Evolutionary conservation across 2,797 vertebrate genomes (phyloP), one percentile per base, ranked within the genome.

Genomic region (Sus cebifrons): DNA sequence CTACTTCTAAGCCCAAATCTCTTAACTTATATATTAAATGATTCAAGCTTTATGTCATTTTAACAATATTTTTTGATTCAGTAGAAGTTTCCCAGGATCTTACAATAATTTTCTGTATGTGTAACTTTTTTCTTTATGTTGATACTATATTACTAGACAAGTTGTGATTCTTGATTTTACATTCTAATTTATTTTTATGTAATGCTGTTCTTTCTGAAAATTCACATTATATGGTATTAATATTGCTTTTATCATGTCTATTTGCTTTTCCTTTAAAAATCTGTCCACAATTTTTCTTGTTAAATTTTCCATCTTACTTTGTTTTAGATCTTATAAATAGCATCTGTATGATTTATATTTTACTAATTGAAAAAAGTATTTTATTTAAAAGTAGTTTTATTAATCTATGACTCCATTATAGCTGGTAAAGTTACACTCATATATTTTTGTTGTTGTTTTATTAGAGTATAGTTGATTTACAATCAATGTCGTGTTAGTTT

Each of bases 351-450:
- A 65, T 40, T 71, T 89, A n/a, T 93, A 17, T 81, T 91, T 95
- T 85, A 79, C 44, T 77, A 81, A 82, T 62, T 89, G 23, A 91
- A 87, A 78, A 78, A 52, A 40, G 7, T 79, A 56, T 79, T 70
- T 60, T 71, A 58, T 64, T 82, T 78, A 68, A 90, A 95, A 96
- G 15, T 64, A 62, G 60, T 92, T 90, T 25, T 67, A 81, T n/a
- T 71, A 14, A 40, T 56, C 15, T 73, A 17, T 89, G 21, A 90
- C 58, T 79, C 6, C n/a, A 54, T 90, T 36, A 58, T 29, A 92
- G 27, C 23, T 92, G 23, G 12, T 58, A 52, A 17, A 92, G 27
- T 90, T 81, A 75, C 20, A 77, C 3, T 27, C 82, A 29, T 3
- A 58, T 27, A 54, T 75, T 96, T 94, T 81, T 10, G 44, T 49